Evolutionary conservation across 1,140 invertebrate genomes (phyloP).

Genomic region (Macrobrachium nipponense): DNA sequence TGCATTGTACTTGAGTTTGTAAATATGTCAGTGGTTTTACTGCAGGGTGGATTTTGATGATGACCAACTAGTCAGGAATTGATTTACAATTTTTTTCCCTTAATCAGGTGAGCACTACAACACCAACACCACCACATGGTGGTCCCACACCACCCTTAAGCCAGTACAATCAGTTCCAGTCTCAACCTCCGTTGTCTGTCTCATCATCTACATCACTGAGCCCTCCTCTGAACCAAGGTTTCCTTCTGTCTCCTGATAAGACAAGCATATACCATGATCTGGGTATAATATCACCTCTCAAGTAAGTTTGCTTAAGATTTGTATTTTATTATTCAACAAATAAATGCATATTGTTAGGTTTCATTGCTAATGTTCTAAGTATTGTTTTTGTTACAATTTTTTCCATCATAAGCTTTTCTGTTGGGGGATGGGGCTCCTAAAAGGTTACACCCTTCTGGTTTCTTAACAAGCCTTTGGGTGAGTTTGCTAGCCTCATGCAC

Average conservation of each 20-base stretch:
- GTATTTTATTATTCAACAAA: background rate
- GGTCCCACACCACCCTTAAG: slow-evolving; percentile 36
- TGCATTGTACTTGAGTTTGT: too few relatives aligned
- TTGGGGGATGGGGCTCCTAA: too few relatives aligned
- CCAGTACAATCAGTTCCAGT: slow-evolving; percentile 29
- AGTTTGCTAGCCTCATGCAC: too few relatives aligned
- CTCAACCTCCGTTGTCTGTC: slow-evolving; percentile 30
- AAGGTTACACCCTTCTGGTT: too few relatives aligned
- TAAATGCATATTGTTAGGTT: background rate
- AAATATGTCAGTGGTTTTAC: too few relatives aligned
- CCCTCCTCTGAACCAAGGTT: slow-evolving; percentile 58
- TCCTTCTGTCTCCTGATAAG: slow-evolving; percentile 58
- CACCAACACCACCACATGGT: slow-evolving; percentile 37
- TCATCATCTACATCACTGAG: slow-evolving; percentile 44
- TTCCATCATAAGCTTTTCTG: background rate
- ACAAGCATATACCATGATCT: slow-evolving; percentile 56
- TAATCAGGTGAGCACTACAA: slow-evolving; percentile 22
- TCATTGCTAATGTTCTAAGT: background rate
- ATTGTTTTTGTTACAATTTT: background rate
- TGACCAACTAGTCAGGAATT: too few relatives aligned
- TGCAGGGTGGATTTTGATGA: too few relatives aligned
- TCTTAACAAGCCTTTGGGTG: too few relatives aligned
- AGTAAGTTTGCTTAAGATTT: slow-evolving; percentile 42
- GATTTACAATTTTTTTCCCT: background rate
- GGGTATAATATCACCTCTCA: slow-evolving; percentile 62